Base-by-base conservation (phyloP, 2,113 vertebrate genomes). In the Nanorana parkeri region DNA sequence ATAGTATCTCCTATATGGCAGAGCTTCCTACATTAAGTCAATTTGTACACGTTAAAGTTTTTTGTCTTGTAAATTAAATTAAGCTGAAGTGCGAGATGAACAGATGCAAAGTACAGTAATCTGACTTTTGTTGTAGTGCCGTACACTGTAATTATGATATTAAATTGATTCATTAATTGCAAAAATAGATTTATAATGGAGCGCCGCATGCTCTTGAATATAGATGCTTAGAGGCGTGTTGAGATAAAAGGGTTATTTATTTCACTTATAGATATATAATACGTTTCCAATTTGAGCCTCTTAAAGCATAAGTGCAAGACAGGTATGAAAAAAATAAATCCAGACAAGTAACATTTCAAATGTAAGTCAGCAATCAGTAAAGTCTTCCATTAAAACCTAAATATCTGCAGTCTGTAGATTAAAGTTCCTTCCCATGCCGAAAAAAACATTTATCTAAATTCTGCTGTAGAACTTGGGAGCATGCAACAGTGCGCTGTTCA, bases 91-190 rank as follows among this genome's bases (percentile, higher is more conserved):
- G 47, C 24, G 26, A 24, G 20, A 17, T 16, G 41, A 52, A 51
- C 21, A 19, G 26, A 19, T 29, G 68, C 8, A 0, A 28, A 17
- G 54, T 36, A 20, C 54, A 29, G n/a, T 60, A 41, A 61, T 75
- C 60, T 56, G 26, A 61, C 26, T 60, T 75, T 29, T 74, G 54
- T 58, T 32, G 26, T 15, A n/a, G 54, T 13, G 19, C 51, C 16
- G 52, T 58, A 20, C 71, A 17, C 54, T 58, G 11, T 47, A 69
- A 71, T 71, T 71, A 71, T 71, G 41, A 75, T 60, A 75, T 74
- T 58, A 61, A 36, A 61, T 60, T 36, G 72, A 60, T 75, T 60
- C 60, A 60, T 75, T 60, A 21, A 75, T 75, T 23, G n/a, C 15
- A 24, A 19, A n/a, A 3, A 17, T 15, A 41, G 23, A 72, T 72